Conservation (phyloP, 2,113 vertebrate species). For the Tetrax tetrax region DNA sequence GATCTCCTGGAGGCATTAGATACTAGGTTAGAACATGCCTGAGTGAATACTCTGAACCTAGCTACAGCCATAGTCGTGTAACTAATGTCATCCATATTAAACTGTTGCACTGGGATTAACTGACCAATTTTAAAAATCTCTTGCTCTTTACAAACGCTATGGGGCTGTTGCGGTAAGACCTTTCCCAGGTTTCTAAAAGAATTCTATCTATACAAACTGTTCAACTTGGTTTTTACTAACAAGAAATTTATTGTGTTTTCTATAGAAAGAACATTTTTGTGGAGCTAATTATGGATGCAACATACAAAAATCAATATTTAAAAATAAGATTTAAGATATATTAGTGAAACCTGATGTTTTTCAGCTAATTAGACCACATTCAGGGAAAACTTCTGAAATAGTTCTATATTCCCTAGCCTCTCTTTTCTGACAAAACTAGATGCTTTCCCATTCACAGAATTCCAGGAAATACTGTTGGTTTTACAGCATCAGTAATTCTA, state of each 20-base stretch:
- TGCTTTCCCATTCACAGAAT: neutral
- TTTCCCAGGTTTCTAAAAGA: neutral
- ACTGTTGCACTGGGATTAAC: neutral
- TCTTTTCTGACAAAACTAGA: neutral
- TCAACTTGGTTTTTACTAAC: neutral
- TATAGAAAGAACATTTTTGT: neutral
- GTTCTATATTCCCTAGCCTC: neutral
- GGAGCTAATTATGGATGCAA: neutral
- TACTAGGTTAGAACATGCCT: neutral
- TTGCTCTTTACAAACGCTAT: neutral
- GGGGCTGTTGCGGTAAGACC: neutral
- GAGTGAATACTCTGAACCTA: neutral
- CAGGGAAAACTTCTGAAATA: neutral
- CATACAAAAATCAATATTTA: neutral
- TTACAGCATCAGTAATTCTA: neutral
- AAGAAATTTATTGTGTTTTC: neutral
- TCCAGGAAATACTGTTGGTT: neutral
- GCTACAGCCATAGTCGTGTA: neutral
- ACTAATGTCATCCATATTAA: neutral
- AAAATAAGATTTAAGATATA: neutral
- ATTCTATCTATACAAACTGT: neutral
- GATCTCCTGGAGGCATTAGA: neutral
- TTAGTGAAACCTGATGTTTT: neutral
- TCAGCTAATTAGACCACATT: neutral
- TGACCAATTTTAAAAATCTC: neutral